Conservation (phyloP, 2,888 invertebrate species). For the Hyposoter dolosus region DNA sequence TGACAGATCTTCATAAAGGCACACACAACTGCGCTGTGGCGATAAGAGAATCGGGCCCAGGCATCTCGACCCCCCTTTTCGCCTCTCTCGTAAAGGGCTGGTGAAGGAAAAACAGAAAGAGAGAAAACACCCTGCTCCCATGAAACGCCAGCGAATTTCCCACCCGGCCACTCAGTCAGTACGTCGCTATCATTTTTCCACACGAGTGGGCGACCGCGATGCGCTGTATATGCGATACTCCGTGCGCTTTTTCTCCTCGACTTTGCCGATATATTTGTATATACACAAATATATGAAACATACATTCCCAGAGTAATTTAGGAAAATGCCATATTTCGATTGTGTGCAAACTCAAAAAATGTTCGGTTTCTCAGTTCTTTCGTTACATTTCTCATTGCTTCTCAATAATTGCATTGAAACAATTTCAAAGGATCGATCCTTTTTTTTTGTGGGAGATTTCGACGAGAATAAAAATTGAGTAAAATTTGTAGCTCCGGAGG, state of each 20-base stretch:
- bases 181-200: constrained; percentile 87
- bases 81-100: constrained; percentile 62
- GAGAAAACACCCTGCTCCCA: constrained; percentile 50
- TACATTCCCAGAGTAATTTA: not conserved
- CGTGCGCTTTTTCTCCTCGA: constrained; percentile 61
- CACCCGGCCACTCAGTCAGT: constrained; percentile 81
- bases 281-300: not conserved
- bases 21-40: constrained; percentile 84
- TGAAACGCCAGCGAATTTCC: constrained; percentile 53
- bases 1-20: constrained; percentile 85
- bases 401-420: not conserved
- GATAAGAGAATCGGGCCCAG: constrained; percentile 84
- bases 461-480: not conserved
- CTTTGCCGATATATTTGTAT: constrained; percentile 39
- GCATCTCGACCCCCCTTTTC: constrained; percentile 79
- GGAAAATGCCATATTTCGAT: not conserved
- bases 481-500: no score
- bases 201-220: constrained; percentile 85
- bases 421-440: not conserved
- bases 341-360: not conserved
- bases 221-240: constrained; percentile 58
- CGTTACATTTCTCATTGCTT: not conserved
- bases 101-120: constrained; percentile 48
- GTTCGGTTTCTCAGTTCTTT: not conserved
- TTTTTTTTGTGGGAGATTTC: no score